phyloP scores from a whole-genome alignment of 2,113 vertebrate species.

The Toxotes jaculatrix region DNA sequence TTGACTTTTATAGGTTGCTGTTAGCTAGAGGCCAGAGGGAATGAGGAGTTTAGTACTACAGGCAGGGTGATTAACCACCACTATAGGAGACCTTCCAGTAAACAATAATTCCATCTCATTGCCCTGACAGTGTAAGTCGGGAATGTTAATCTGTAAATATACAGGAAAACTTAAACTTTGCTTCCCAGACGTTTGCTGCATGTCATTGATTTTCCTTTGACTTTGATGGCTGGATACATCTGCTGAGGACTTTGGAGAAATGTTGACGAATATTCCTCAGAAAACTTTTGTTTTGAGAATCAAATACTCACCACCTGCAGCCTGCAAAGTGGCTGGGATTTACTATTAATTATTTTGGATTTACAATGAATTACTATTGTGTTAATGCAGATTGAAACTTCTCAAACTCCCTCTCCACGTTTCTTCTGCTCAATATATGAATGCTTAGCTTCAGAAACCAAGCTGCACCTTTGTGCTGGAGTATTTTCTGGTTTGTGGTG shows the following conservation, averaged over 20 bases:
- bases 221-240: neutral
- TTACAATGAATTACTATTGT: neutral
- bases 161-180: neutral
- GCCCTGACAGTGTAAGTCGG: neutral
- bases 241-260: neutral
- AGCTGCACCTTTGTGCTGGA: too few species aligned
- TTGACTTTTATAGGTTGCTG: conserved; percentile 33
- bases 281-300: neutral
- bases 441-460: too few species aligned
- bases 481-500: too few species aligned
- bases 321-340: neutral
- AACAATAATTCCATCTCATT: neutral
- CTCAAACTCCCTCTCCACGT: too few species aligned
- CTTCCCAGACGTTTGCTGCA: neutral
- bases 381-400: too few species aligned
- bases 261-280: neutral
- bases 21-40: conserved; percentile 5
- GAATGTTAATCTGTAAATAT: neutral
- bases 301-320: neutral
- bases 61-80: conserved; percentile 30
- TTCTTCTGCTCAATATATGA: too few species aligned
- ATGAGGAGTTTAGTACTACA: conserved; percentile 12
- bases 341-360: too few species aligned
- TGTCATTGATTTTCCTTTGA: too few species aligned
- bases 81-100: conserved; percentile 11